A percentile compares a stretch with the other conserved stretches of the same genome.
phyloP scores from a whole-genome alignment of 2,113 vertebrate genomes.

The Solea solea region DNA sequence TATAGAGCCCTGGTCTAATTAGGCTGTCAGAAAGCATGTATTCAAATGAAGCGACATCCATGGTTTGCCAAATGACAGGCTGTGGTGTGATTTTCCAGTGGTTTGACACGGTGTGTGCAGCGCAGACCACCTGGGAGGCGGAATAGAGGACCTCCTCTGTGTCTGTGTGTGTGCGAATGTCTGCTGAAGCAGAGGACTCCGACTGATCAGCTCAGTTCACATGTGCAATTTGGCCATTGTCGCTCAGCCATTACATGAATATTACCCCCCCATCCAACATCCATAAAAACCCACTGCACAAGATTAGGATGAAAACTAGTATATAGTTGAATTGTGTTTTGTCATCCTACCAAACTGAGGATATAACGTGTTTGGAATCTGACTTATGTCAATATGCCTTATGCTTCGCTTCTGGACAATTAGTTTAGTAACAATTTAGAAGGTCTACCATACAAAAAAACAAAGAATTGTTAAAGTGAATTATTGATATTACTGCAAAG shows the following conservation, averaged over 20 bases:
- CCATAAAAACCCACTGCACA: too few relatives aligned
- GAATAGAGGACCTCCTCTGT: conserved; percentile 18
- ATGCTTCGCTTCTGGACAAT: too few relatives aligned
- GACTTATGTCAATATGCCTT: too few relatives aligned
- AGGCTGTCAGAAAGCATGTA: conserved; percentile 53
- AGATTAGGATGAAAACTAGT: background rate
- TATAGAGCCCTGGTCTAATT: conserved; percentile 45
- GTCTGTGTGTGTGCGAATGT: background rate
- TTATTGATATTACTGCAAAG: background rate
- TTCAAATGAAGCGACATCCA: conserved; percentile 42
- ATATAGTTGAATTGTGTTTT: too few relatives aligned
- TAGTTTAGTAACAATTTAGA: too few relatives aligned
- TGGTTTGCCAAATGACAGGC: conserved; percentile 55
- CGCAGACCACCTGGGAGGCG: conserved; percentile 37
- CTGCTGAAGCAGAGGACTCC: background rate
- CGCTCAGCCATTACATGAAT: conserved; percentile 9
- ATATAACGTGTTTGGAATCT: too few relatives aligned
- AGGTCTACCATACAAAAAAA: too few relatives aligned
- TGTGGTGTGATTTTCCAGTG: conserved; percentile 48
- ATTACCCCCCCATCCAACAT: background rate
- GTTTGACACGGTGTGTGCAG: conserved; percentile 49
- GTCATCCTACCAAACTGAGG: too few relatives aligned
- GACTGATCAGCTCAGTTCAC: conserved; percentile 20
- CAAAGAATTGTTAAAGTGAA: too few relatives aligned
- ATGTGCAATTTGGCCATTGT: background rate